These are phyloP conservation scores for Metellina segmentata DNA, from an alignment of 2,888 invertebrate genomes.

Conservation along the genomic window DNA sequence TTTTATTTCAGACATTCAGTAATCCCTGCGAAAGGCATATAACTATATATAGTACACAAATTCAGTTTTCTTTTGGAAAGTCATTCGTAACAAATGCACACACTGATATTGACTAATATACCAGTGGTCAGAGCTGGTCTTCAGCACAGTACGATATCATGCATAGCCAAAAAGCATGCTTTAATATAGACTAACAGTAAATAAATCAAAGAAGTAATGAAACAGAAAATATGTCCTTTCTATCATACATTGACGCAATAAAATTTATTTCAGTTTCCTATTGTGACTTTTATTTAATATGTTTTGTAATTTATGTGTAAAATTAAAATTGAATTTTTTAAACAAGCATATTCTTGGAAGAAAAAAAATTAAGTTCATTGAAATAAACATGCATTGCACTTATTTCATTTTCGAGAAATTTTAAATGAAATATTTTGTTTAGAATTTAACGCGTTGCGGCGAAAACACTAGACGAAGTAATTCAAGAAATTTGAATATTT, in stretches of 20 bases:
- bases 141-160: conserved; percentile 1
- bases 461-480: too few relatives aligned
- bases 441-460: too few relatives aligned
- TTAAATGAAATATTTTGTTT: too few relatives aligned
- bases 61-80: conserved; percentile 9
- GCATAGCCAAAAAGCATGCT: conserved; percentile 21
- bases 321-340: too few relatives aligned
- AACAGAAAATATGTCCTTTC: neutral
- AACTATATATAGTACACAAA: conserved; percentile 46
- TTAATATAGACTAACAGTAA: conserved; percentile 4
- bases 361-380: too few relatives aligned
- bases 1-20: neutral
- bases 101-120: conserved; percentile 61
- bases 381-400: too few relatives aligned
- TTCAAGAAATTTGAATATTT: too few relatives aligned
- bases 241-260: neutral
- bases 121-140: conserved; percentile 20
- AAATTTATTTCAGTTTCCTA: neutral
- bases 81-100: conserved; percentile 1
- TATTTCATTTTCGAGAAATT: too few relatives aligned
- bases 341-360: too few relatives aligned
- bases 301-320: too few relatives aligned
- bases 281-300: neutral
- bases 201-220: neutral
- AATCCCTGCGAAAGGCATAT: conserved; percentile 20